These are phyloP conservation scores for Lochmaea capreae DNA, from an alignment of 2,888 invertebrate species.

Conservation along the genomic window DNA sequence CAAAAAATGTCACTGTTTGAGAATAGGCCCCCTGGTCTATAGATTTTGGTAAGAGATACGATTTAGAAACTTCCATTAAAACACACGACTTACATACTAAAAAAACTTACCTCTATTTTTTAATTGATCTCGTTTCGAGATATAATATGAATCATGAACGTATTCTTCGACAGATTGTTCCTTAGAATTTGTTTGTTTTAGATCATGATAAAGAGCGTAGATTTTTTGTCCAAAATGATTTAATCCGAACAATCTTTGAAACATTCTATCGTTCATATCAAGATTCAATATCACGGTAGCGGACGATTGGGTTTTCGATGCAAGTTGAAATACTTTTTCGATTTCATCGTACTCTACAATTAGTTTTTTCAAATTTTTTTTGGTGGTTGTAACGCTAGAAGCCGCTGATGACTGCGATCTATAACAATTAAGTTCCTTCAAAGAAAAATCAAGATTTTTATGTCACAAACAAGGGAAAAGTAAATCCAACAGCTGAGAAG, in stretches of 20 bases:
- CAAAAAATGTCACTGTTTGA: too few species aligned
- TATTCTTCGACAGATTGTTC: constrained; percentile 49
- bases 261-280: constrained; percentile 45
- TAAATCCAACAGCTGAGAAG: too few species aligned
- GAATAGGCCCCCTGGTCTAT: too few species aligned
- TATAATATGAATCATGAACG: constrained; percentile 33
- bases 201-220: constrained; percentile 50
- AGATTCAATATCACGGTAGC: constrained; percentile 44
- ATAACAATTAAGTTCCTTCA: constrained; percentile 1
- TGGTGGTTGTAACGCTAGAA: constrained; percentile 45
- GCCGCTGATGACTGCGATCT: constrained; percentile 48
- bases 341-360: constrained; percentile 50
- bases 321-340: constrained; percentile 49
- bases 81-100: too few species aligned
- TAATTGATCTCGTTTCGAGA: constrained; percentile 17
- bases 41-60: too few species aligned
- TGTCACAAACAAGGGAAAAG: too few species aligned
- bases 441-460: too few species aligned
- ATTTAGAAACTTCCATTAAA: too few species aligned
- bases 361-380: constrained; percentile 49
- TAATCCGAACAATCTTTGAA: constrained; percentile 51
- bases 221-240: constrained; percentile 54
- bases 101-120: constrained; percentile 1
- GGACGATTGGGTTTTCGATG: neutral
- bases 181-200: constrained; percentile 47